Evolutionary conservation across 2,797 vertebrate species (phyloP).

Genomic region (Chiloscyllium punctatum): DNA sequence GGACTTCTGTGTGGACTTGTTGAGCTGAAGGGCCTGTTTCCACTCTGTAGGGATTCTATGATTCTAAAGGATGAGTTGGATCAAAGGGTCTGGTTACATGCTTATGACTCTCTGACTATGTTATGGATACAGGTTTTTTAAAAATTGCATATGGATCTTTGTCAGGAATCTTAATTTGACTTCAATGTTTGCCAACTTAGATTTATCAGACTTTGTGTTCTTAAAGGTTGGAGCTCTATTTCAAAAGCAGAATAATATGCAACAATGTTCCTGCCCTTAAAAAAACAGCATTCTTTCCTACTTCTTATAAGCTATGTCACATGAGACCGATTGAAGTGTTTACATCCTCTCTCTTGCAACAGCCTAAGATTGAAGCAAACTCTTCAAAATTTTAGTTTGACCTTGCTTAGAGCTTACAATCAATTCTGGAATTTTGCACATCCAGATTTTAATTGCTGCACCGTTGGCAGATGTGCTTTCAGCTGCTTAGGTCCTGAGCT

Average conservation of each 20-base stretch:
- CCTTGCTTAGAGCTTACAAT: not conserved
- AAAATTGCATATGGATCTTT: not conserved
- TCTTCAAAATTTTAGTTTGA: not conserved
- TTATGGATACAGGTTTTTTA: not conserved
- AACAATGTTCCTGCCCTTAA: not conserved
- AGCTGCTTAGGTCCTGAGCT: not conserved
- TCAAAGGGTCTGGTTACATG: no score
- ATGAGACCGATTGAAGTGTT: not conserved
- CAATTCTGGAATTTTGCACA: not conserved
- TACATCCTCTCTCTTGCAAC: not conserved
- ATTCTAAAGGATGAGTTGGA: no score
- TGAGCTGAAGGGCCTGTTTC: no score
- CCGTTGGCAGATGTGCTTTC: not conserved
- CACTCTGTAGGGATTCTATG: no score
- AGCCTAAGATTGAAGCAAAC: not conserved
- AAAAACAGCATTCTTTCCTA: not conserved
- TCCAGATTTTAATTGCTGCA: not conserved
- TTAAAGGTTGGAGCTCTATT: not conserved
- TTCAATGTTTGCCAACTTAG: not conserved
- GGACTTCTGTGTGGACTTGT: no score
- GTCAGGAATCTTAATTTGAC: not conserved
- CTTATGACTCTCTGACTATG: no score
- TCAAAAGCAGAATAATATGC: not conserved
- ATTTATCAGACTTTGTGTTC: not conserved
- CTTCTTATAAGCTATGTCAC: not conserved